Conservation (phyloP, 1,140 invertebrate species). For the Luehdorfia chinensis region DNA sequence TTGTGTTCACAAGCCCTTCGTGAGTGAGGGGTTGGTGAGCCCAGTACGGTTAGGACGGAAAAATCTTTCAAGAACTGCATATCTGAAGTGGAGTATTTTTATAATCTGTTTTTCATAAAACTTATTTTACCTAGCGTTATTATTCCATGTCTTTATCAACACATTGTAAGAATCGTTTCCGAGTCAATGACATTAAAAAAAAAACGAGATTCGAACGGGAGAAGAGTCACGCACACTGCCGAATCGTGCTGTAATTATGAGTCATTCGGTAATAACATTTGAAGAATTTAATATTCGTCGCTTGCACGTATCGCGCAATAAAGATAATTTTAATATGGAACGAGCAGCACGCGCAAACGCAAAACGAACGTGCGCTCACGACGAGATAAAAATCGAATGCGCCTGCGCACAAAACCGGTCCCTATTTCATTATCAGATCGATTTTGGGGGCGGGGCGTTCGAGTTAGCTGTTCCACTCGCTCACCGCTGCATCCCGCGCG, state of each 20-base stretch:
- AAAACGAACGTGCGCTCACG: constrained; percentile 50
- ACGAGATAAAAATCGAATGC: constrained; percentile 59
- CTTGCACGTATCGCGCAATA: constrained; percentile 59
- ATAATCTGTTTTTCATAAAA: too few species aligned
- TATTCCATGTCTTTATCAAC: too few species aligned
- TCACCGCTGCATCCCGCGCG: background rate
- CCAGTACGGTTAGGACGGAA: too few species aligned
- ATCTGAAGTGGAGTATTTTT: too few species aligned
- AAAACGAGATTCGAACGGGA: too few species aligned
- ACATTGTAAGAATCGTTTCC: too few species aligned
- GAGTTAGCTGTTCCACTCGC: constrained; percentile 38
- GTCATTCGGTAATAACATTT: constrained; percentile 43
- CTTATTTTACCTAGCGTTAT: too few species aligned
- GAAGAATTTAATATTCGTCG: constrained; percentile 41
- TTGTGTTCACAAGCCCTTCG: too few species aligned
- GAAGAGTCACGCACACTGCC: constrained; percentile 22
- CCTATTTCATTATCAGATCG: constrained; percentile 58
- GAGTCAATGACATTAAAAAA: too few species aligned
- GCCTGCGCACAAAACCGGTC: constrained; percentile 44
- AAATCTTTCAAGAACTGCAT: too few species aligned
- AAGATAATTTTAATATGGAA: constrained; percentile 68
- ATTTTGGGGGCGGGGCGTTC: constrained; percentile 52
- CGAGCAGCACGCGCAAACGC: constrained; percentile 38
- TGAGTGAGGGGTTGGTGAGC: too few species aligned
- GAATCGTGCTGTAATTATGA: constrained; percentile 30